Conservation (phyloP, 64 coral and sea anemone genomes). For the Pocillopora verrucosa region DNA sequence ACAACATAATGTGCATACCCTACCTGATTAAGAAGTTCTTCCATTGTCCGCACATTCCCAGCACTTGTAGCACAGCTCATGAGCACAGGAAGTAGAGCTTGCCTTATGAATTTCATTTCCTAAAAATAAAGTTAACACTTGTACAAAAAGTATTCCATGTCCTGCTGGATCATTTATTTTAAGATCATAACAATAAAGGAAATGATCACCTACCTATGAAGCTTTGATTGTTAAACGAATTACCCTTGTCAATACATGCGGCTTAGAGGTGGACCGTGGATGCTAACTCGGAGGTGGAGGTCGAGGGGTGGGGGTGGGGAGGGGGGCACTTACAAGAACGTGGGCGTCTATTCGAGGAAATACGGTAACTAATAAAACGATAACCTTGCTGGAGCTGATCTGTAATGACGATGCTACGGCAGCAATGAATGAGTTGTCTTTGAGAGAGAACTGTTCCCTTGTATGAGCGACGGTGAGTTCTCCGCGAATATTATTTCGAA, state of each 20-base stretch:
- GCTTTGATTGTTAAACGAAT: too few species aligned
- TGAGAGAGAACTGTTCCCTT: constrained; percentile 93
- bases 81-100: constrained; percentile 79
- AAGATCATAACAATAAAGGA: too few species aligned
- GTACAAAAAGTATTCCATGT: too few species aligned
- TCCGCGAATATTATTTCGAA: constrained; percentile 80
- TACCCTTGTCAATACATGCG: too few species aligned
- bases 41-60: constrained; percentile 56
- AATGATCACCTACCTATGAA: too few species aligned
- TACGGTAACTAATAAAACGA: background rate
- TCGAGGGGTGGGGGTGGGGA: background rate
- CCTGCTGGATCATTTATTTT: too few species aligned
- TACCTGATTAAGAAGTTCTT: constrained; percentile 87
- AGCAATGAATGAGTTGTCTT: constrained; percentile 85
- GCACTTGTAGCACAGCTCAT: constrained; percentile 89
- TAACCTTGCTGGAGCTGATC: constrained; percentile 73
- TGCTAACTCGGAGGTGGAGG: too few species aligned
- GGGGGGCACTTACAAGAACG: too few species aligned
- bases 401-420: constrained; percentile 79
- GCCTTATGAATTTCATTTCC: constrained; percentile 91
- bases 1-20: background rate
- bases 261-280: too few species aligned
- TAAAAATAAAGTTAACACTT: too few species aligned
- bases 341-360: too few species aligned
- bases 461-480: constrained; percentile 87